Evolutionary conservation across 2,888 invertebrate genomes (phyloP), one percentile per base, ranked within the genome.

Genomic region (Drosophila buzzatii): DNA sequence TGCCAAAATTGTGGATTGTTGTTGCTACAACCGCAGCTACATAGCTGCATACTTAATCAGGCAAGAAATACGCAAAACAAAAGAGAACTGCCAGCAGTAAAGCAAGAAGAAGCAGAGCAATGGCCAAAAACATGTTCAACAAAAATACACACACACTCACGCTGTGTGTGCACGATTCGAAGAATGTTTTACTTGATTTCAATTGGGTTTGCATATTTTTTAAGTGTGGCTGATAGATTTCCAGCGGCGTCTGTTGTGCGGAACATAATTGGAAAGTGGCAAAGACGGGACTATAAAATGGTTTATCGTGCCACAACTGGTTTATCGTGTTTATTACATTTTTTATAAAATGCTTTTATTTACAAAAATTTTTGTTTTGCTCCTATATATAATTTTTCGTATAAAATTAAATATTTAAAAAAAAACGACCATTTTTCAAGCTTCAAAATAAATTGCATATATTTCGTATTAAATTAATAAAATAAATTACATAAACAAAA

Each of bases 21-120:
- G 49, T 2, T 51, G 51, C 33, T 12, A 20, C 37, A 68, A 57
- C 67, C 68, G 45, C 72, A 72, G n/a, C 44, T 37, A 49, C 52
- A 69, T 8, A 49, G 33, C 23, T 9, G 49, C 14, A 37, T 10
- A n/a, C 18, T 14, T n/a, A 61, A 44, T 14, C 39, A 33, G n/a
- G 2, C 31, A n/a, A 3, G 5, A 9, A 49, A 5, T 10, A 27
- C 23, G 5, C 27, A 47, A 0, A 23, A 7, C 4, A 37, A 20
- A 42, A 5, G 6, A 20, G 20, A 2, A 45, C 10, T 9, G 10
- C 10, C 4, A 18, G 31, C 9, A 20, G 27, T 16, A 23, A 14
- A 2, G 1, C 3, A 31, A 31, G 31, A 31, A 31, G 31, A 5
- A 27, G 27, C 1, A 20, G 9, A 51, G 7, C 3, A 33, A 14